phyloP scores from a whole-genome alignment of 2,113 vertebrate genomes.

The Sphyrna mokarran region DNA sequence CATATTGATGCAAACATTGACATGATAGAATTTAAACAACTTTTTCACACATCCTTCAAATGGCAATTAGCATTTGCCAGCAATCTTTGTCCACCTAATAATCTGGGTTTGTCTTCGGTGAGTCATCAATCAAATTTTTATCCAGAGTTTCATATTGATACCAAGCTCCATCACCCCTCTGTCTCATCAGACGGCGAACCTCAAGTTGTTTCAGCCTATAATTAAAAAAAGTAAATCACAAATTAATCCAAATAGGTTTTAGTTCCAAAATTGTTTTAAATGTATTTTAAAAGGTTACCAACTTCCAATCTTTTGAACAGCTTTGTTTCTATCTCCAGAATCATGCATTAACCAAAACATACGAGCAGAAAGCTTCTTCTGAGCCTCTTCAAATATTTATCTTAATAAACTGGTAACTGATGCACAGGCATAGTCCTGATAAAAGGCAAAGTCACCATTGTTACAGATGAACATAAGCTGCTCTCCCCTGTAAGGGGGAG shows the following conservation, averaged over 20 bases:
- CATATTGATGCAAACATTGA: slow-evolving; percentile 46
- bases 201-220: slow-evolving; percentile 62
- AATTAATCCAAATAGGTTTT: not conserved
- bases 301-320: too few relatives aligned
- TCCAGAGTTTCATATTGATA: slow-evolving; percentile 59
- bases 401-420: not conserved
- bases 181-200: slow-evolving; percentile 72
- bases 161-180: slow-evolving; percentile 86
- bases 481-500: too few relatives aligned
- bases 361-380: not conserved
- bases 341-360: not conserved
- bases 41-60: not conserved
- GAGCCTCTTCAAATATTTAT: not conserved
- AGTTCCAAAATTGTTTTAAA: not conserved
- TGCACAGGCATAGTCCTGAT: not conserved
- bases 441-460: too few relatives aligned
- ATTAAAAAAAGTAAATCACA: slow-evolving; percentile 31
- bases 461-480: too few relatives aligned
- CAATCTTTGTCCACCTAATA: slow-evolving; percentile 50
- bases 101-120: slow-evolving; percentile 73
- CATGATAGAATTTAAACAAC: slow-evolving; percentile 48
- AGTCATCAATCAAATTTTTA: slow-evolving; percentile 66
- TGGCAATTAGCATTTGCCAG: not conserved
- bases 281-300: not conserved
- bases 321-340: not conserved